phyloP scores from a whole-genome alignment of 2,113 vertebrate genomes.

The Oryzias javanicus region DNA sequence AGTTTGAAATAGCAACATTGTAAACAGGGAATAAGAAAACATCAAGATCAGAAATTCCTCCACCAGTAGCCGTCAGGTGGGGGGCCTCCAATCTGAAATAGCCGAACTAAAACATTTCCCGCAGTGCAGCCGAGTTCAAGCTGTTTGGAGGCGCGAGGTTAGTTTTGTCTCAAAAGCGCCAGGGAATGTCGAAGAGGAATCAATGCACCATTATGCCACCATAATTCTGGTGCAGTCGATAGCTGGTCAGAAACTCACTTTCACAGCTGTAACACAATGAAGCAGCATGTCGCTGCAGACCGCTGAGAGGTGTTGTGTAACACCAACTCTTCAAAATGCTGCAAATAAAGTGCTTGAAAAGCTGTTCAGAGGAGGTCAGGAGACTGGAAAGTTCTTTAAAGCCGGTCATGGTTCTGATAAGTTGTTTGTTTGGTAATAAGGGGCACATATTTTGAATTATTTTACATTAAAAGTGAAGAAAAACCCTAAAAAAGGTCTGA shows the following conservation, averaged over 20 bases:
- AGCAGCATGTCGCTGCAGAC: conserved; percentile 9
- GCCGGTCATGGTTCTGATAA: no score
- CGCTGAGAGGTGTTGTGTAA: conserved; percentile 23
- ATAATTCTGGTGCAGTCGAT: conserved; percentile 54
- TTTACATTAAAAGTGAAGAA: no score
- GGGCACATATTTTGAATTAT: no score
- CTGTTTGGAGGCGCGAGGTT: conserved; percentile 32
- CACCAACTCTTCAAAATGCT: conserved; percentile 18
- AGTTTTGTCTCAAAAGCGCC: conserved; percentile 55
- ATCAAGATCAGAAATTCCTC: conserved; percentile 3
- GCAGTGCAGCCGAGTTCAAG: conserved; percentile 19
- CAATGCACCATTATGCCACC: conserved; percentile 52
- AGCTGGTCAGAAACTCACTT: conserved; percentile 22
- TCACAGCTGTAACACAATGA: conserved; percentile 11
- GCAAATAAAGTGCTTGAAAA: conserved; percentile 20
- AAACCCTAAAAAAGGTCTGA: no score
- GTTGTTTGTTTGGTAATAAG: no score
- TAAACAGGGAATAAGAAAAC: no score
- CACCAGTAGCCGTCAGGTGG: conserved; percentile 2
- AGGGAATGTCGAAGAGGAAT: conserved; percentile 46
- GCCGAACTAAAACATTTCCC: conserved; percentile 28
- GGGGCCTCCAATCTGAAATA: conserved; percentile 19
- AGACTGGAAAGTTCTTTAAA: neutral
- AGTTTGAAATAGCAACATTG: no score
- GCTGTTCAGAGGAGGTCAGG: conserved; percentile 1